Base-by-base conservation (phyloP, 1,140 invertebrate genomes). In the Aplysia californica region DNA sequence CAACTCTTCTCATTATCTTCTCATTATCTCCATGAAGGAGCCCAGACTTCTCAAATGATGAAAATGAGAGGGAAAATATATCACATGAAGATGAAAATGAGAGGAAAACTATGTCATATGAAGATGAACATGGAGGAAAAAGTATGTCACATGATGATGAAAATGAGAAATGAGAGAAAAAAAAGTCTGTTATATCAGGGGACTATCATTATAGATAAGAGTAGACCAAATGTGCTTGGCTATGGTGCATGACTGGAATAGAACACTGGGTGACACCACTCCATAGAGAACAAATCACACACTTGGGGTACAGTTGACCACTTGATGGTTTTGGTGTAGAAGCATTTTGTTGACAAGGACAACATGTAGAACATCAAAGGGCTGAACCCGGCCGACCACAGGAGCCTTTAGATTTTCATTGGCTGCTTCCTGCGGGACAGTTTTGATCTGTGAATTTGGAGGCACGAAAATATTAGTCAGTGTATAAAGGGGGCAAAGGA, bases 391-490 rank as follows among this genome's bases (percentile, higher is more conserved):
- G n/a, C n/a, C n/a, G n/a, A n/a, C n/a, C n/a, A n/a, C 2, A 44
- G 2, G 3, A 10, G 23, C 26, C 26, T 70, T 79, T 58, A 84
- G 35, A 83, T 84, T 61, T 78, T 78, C 55, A 83, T 69, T 41
- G 80, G 78, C 68, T 83, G 80, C 73, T 86, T 86, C 50, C 82
- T 75, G 75, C 85, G 79, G 1, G 85, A 82, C 41, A 86, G 76
- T 55, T 85, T 86, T 35, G 85, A 86, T 66, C 85, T 86, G 75
- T 61, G 10, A 23, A 18, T 10, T 26, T 61, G 58, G 29, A 18
- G 6, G 29, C 6, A 31, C 58, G 6, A 29, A 61, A 61, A 61
- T 23, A 31, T 26, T 10, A 61, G 6, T 61, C 6, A 61, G 18
- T 61, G 6, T 6, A 26, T 61, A 10, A 6, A 61, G 29, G 26